Evolutionary conservation across 2,888 invertebrate species (phyloP).

Genomic region (Lymantria monacha): DNA sequence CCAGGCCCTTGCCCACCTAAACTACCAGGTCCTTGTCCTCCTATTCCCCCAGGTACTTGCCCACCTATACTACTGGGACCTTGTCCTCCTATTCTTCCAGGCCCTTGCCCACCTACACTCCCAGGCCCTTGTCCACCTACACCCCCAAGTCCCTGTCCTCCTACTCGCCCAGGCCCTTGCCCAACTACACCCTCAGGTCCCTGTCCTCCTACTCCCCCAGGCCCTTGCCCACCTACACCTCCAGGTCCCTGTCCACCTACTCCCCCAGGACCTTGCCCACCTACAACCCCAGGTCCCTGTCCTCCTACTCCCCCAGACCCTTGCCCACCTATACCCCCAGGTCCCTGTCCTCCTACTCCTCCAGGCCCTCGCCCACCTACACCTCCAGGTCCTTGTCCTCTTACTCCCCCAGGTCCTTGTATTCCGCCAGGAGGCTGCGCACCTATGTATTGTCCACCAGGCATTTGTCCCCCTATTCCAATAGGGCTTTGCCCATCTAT

Average conservation of each 20-base stretch:
- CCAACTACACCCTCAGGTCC: constrained; percentile 7
- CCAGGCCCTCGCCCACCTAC: too few relatives aligned
- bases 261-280: constrained; percentile 13
- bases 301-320: constrained; percentile 1
- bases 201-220: too few relatives aligned
- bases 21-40: neutral
- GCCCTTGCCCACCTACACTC: constrained; percentile 1
- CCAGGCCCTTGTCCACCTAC: neutral
- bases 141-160: neutral
- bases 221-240: neutral
- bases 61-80: too few relatives aligned
- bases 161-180: neutral
- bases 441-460: too few relatives aligned
- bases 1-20: neutral
- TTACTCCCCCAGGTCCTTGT: neutral
- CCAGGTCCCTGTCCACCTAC: constrained; percentile 8
- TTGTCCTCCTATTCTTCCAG: too few relatives aligned
- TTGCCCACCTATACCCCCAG: constrained; percentile 2
- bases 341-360: too few relatives aligned
- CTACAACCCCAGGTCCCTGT: constrained; percentile 4
- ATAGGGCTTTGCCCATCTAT: neutral
- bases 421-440: neutral
- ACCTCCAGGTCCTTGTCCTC: constrained; percentile 4
- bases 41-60: neutral
- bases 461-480: neutral